These are phyloP conservation scores for Sebastes steindachneri DNA, from an alignment of 2,797 vertebrate genomes.

Conservation along the genomic window DNA sequence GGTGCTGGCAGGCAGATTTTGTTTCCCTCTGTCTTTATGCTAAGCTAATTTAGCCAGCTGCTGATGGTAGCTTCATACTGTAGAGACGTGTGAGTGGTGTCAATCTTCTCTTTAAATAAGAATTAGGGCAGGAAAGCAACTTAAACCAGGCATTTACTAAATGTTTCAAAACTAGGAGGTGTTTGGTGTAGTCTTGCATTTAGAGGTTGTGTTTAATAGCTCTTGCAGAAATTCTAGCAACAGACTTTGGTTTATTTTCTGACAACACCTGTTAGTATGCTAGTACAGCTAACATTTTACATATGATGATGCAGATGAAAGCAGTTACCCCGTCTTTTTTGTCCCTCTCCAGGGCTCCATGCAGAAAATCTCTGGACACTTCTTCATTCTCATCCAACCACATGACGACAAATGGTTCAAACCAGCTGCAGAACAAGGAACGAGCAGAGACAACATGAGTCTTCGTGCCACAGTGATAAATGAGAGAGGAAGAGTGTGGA, in stretches of 20 bases:
- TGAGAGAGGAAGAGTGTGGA: neutral
- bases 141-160: neutral
- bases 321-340: slow-evolving; percentile 94
- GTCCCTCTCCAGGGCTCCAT: slow-evolving; percentile 94
- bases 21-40: neutral
- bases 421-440: slow-evolving; percentile 86
- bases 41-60: neutral
- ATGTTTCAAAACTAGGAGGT: neutral
- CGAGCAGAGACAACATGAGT: slow-evolving; percentile 2
- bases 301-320: neutral
- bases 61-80: neutral
- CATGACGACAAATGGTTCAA: slow-evolving; percentile 96
- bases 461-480: neutral
- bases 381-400: slow-evolving; percentile 99
- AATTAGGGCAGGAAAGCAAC: neutral
- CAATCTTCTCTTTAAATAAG: neutral
- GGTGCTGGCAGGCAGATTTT: neutral
- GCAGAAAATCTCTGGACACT: slow-evolving; percentile 95
- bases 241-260: neutral
- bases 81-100: neutral
- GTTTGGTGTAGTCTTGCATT: neutral
- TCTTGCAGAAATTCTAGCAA: neutral
- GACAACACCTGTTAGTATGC: neutral
- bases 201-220: neutral
- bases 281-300: neutral